phyloP scores from a whole-genome alignment of 2,888 invertebrate species.

The Cataglyphis altisquamis region DNA sequence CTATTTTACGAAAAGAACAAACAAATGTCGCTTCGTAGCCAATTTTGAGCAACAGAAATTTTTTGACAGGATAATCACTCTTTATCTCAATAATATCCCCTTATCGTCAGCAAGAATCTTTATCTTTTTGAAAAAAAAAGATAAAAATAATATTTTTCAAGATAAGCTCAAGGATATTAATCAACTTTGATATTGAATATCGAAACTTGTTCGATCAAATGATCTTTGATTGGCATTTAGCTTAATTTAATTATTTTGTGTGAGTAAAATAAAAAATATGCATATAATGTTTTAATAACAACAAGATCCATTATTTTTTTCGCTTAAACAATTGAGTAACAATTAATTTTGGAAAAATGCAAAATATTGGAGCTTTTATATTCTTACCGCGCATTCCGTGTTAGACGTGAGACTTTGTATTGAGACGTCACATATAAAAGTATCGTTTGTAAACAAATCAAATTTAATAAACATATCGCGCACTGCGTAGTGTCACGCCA shows the following conservation, averaged over 20 bases:
- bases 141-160: neutral
- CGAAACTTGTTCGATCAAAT: neutral
- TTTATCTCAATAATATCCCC: neutral
- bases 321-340: too few species aligned
- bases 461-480: neutral
- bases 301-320: neutral
- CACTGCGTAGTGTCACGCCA: neutral
- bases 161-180: neutral
- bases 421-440: neutral
- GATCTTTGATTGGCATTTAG: neutral
- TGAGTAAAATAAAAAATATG: neutral
- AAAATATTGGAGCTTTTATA: neutral
- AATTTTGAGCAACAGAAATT: neutral
- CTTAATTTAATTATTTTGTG: neutral
- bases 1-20: neutral
- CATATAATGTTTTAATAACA: neutral
- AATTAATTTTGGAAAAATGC: neutral
- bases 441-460: neutral
- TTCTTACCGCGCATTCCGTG: neutral
- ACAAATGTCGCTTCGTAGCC: neutral
- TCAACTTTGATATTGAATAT: neutral
- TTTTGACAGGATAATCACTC: neutral
- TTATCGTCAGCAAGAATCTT: neutral
- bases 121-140: neutral
- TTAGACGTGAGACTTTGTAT: neutral